Evolutionary conservation across 2,113 vertebrate genomes (phyloP), one percentile per base, ranked within the genome.

Genomic region (Hyla sarda): DNA sequence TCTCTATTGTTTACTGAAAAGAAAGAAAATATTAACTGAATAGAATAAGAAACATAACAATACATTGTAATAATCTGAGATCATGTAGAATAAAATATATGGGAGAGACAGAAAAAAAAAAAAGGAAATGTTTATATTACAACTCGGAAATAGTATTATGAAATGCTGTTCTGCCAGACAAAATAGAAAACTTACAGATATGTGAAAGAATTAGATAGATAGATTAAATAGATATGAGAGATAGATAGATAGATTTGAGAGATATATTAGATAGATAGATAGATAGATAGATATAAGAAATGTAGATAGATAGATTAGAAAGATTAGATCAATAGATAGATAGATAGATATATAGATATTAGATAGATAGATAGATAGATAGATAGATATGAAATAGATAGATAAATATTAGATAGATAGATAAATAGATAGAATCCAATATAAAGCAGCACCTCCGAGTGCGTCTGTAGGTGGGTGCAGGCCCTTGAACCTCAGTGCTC

Each of bases 361-460:
- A 48, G 47, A 30, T 65, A 30, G 60, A 65, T 65, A 65, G 60
- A 65, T 30, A 65, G 60, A 65, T 65, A 65, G 60, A 65, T 65
- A 65, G 60, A 65, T 65, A 65, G 60, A 65, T 65, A 65, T 3
- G 41, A 41, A 25, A 65, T 65, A 65, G 60, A 30, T 65, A 65
- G 60, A 65, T 65, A 65, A 12, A 65, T 65, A 30, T 23, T 65
- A 65, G 60, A 65, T 65, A 65, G 60, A 30, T 28, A 19, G 60
- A 65, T 65, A 65, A 25, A 65, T 65, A 65, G 60, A 65, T 30
- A 65, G 25, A 65, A n/a, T n/a, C n/a, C n/a, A n/a, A n/a, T n/a
- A n/a, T n/a, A n/a, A n/a, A n/a, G n/a, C n/a, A n/a, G n/a, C n/a
- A n/a, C n/a, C n/a, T n/a, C n/a, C n/a, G n/a, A n/a, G n/a, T n/a